Evolutionary conservation across 2,888 invertebrate species (phyloP).

Genomic region (Brachylomia viminalis): DNA sequence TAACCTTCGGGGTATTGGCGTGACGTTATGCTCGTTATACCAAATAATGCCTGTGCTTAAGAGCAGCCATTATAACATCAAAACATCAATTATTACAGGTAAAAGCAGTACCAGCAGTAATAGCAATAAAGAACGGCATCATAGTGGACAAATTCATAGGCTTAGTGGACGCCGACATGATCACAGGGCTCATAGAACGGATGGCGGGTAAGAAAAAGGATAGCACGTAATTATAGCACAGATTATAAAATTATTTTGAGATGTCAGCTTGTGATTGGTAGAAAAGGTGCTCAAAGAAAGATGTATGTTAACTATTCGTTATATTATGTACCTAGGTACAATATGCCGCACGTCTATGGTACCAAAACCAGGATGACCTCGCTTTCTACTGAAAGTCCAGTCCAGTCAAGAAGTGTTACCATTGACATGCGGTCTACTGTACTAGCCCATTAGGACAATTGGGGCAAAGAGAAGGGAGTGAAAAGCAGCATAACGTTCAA

Average conservation of each 20-base stretch:
- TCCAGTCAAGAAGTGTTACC: too few relatives aligned
- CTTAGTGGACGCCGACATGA: slow-evolving; percentile 95
- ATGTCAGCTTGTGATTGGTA: slow-evolving; percentile 53
- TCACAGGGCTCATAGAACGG: slow-evolving; percentile 94
- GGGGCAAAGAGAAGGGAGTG: neutral
- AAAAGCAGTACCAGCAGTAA: slow-evolving; percentile 95
- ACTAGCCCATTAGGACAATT: too few relatives aligned
- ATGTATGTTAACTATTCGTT: neutral
- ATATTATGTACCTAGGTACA: neutral
- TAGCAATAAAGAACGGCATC: slow-evolving; percentile 95
- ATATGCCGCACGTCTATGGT: too few relatives aligned
- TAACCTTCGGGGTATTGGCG: neutral
- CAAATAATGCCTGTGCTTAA: neutral
- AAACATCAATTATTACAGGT: slow-evolving; percentile 84
- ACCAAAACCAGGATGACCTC: too few relatives aligned
- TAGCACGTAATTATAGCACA: slow-evolving; percentile 62
- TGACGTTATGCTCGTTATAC: neutral
- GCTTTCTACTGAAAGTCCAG: too few relatives aligned
- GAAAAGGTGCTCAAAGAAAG: neutral
- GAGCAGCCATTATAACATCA: neutral
- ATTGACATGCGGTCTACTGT: too few relatives aligned
- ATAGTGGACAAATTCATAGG: slow-evolving; percentile 97
- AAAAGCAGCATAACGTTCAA: neutral
- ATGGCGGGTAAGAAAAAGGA: slow-evolving; percentile 84
- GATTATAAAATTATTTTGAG: slow-evolving; percentile 41